Conservation (phyloP, 2,888 invertebrate species). For the Carabus problematicus region DNA sequence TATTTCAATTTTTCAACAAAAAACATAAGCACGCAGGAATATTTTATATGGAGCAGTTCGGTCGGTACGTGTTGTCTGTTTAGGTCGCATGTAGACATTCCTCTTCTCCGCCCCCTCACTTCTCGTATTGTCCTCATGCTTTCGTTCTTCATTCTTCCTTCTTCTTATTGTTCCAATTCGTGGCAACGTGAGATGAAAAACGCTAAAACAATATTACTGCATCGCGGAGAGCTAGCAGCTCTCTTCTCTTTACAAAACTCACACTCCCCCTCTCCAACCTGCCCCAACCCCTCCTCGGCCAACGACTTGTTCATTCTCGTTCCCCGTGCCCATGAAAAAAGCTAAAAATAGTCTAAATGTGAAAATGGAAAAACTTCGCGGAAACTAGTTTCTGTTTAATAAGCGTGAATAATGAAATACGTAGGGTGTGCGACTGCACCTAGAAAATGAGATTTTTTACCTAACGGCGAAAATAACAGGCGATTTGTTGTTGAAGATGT, state of each 20-base stretch:
- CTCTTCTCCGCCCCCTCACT: neutral
- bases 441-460: no score
- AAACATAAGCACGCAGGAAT: conserved; percentile 32
- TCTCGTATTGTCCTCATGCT: neutral
- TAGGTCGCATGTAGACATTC: conserved; percentile 26
- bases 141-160: conserved; percentile 7
- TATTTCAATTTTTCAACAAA: conserved; percentile 44
- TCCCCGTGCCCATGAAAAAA: conserved; percentile 10
- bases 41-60: conserved; percentile 25
- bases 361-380: conserved; percentile 39
- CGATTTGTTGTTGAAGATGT: no score
- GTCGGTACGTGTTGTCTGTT: conserved; percentile 41
- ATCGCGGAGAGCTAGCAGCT: conserved; percentile 4
- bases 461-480: no score
- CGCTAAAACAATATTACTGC: conserved; percentile 37
- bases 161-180: conserved; percentile 36
- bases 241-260: no score
- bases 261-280: no score
- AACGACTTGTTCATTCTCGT: no score
- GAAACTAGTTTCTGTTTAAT: conserved; percentile 40
- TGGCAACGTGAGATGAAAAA: conserved; percentile 36
- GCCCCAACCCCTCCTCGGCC: no score
- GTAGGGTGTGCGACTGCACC: neutral
- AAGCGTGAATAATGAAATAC: conserved; percentile 42
- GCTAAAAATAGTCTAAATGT: conserved; percentile 31